These are phyloP conservation scores for Epirrhoe alternata DNA, from an alignment of 2,888 invertebrate genomes.

Conservation along the genomic window DNA sequence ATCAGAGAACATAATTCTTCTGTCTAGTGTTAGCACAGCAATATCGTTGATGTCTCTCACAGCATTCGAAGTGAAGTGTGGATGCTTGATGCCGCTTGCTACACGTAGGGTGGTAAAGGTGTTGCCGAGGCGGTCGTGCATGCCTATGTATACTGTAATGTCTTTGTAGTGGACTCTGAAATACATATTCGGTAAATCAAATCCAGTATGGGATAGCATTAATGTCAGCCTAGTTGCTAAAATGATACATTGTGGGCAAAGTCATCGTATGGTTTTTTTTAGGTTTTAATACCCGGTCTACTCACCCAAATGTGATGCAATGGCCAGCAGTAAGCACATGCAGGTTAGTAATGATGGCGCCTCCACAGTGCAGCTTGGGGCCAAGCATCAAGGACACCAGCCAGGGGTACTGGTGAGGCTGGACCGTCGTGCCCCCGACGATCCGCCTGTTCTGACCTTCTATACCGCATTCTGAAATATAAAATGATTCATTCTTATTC, in stretches of 20 bases:
- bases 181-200: background rate
- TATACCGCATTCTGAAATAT: conserved; percentile 69
- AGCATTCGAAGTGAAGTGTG: conserved; percentile 80
- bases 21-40: conserved; percentile 79
- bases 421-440: conserved; percentile 80
- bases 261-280: too few species aligned
- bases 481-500: background rate
- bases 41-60: conserved; percentile 85
- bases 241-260: too few species aligned
- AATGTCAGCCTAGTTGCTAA: too few species aligned
- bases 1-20: conserved; percentile 70
- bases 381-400: conserved; percentile 80
- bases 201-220: background rate
- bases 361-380: conserved; percentile 81
- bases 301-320: conserved; percentile 83
- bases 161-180: conserved; percentile 70
- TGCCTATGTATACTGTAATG: conserved; percentile 76
- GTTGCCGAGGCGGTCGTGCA: conserved; percentile 78
- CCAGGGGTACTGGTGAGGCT: conserved; percentile 84
- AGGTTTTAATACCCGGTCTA: too few species aligned
- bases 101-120: conserved; percentile 59
- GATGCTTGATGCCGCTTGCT: conserved; percentile 72
- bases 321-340: conserved; percentile 86
- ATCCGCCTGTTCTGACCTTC: conserved; percentile 78
- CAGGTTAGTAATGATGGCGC: conserved; percentile 83